Evolutionary conservation across 2,113 vertebrate species (phyloP), one percentile per base, ranked within the genome.

Genomic region (Leuciscus idus): DNA sequence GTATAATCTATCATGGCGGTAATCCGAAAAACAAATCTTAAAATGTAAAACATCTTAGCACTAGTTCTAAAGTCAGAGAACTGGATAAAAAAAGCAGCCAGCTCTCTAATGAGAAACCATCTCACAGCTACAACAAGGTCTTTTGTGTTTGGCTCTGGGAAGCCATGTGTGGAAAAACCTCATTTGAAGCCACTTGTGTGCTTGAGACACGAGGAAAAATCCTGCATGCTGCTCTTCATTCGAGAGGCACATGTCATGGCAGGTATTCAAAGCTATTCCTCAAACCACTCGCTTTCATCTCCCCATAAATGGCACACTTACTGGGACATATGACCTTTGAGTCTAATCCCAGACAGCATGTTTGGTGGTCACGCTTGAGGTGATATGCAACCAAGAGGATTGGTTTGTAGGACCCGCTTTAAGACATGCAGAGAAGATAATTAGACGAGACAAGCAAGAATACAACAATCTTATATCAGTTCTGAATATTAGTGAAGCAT

Each of bases 181-280:
- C 36, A 78, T 83, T 61, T 79, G 50, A 64, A 78, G 77, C 17
- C 62, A 55, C 81, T 68, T 43, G n/a, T 81, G 66, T n/a, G 11
- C 70, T 64, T 62, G 81, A 78, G 55, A 79, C 30, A 70, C 33
- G 3, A 19, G 73, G 68, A 23, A 21, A 43, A 61, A 80, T 80
- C 55, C 64, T 64, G 57, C 73, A 84, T 55, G 62, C 6, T 5
- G 11, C 50, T 50, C 73, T 59, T 43, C 46, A 21, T 30, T 11
- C n/a, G 48, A 48, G 61, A 72, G 59, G 39, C 57, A 68, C 55
- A 48, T 80, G 85, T 85, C 85, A 36, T 62, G 33, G 23, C 48
- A 17, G 80, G 74, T 87, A 76, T 36, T 46, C 68, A 84, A 84
- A 80, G 39, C 68, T 80, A 85, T 90, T 85, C 15, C 33, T 88